phyloP scores from a whole-genome alignment of 2,797 vertebrate species.

The Tokudaia muenninki region DNA sequence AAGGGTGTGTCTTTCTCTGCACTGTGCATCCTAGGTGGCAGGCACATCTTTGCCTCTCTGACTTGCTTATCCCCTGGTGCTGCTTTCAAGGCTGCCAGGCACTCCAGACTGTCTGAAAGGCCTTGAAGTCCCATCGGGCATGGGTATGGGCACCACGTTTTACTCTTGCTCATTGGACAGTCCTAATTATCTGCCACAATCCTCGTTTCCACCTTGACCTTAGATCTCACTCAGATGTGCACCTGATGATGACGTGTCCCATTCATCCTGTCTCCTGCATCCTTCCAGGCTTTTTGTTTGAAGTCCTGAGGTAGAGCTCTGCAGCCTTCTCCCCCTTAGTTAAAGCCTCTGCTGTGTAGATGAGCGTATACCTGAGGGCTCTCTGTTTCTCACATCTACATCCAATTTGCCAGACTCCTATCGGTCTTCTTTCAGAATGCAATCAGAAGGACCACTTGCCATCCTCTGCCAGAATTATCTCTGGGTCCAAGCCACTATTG shows the following conservation, averaged over 20 bases:
- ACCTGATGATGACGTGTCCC: neutral
- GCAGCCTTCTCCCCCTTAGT: too few species aligned
- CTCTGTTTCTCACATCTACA: neutral
- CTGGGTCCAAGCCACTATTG: neutral
- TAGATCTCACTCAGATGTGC: neutral
- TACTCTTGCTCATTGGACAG: neutral
- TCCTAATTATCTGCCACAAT: neutral
- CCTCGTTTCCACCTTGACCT: neutral
- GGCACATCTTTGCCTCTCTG: neutral
- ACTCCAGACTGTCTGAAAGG: neutral
- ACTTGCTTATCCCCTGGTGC: neutral
- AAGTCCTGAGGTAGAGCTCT: neutral
- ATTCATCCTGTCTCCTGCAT: neutral
- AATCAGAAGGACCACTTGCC: neutral
- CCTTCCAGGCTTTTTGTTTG: neutral
- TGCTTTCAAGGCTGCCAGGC: neutral
- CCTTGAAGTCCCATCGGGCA: too few species aligned
- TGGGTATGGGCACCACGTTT: neutral
- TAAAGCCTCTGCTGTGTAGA: neutral
- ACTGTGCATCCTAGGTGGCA: fast-evolving
- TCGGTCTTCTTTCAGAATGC: neutral
- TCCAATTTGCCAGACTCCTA: neutral
- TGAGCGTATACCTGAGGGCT: neutral
- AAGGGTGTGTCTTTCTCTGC: neutral
- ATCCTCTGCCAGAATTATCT: neutral